Conservation (phyloP, 1,140 invertebrate genomes). For the Hylyphantes graminicola region DNA sequence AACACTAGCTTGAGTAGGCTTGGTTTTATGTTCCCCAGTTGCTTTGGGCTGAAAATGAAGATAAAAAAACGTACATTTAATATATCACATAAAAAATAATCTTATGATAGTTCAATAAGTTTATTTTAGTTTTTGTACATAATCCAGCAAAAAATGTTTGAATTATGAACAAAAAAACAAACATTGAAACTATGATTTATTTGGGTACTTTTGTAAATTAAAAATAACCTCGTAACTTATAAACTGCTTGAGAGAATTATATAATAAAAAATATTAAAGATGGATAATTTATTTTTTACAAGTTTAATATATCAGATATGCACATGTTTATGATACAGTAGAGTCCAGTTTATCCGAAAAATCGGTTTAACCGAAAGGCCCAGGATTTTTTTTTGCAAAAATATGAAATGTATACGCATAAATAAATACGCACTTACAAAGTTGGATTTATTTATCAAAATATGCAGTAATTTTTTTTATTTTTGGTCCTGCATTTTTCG, state of each 20-base stretch:
- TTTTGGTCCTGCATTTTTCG: background rate
- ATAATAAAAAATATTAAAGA: background rate
- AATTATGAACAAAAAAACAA: no score
- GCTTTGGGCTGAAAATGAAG: constrained; percentile 76
- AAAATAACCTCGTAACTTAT: background rate
- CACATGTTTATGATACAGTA: background rate
- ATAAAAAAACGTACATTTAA: background rate
- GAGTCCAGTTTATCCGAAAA: background rate
- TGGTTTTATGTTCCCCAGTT: constrained; percentile 97
- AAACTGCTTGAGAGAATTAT: background rate
- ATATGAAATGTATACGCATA: background rate
- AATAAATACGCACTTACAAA: background rate
- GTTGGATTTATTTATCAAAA: background rate
- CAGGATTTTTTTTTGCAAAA: background rate
- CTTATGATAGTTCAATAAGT: background rate
- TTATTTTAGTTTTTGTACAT: background rate
- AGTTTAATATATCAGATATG: background rate
- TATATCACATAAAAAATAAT: background rate
- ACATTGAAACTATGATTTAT: no score
- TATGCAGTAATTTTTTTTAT: no score
- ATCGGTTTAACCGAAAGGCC: background rate
- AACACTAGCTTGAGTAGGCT: constrained; percentile 97
- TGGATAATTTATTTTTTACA: background rate
- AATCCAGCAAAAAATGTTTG: background rate
- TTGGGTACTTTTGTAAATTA: background rate